Conservation (phyloP, 2,888 invertebrate genomes). For the Bombylius major region DNA sequence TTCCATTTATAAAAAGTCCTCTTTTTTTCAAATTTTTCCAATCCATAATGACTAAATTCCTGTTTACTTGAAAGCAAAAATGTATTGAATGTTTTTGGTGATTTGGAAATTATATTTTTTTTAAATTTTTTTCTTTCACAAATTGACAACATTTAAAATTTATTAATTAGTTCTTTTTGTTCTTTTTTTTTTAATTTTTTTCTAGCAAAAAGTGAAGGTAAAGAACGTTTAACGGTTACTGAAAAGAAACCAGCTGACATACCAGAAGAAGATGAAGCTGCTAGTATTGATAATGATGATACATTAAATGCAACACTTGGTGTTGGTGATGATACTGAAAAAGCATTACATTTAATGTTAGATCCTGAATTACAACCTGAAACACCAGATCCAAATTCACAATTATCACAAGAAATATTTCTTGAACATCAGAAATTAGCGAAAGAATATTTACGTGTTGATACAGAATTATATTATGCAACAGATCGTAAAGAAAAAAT, state of each 20-base stretch:
- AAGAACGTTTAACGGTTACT: constrained; percentile 32
- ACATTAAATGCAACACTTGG: constrained; percentile 5
- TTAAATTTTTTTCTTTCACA: no score
- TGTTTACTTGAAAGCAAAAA: no score
- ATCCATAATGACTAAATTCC: no score
- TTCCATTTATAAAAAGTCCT: no score
- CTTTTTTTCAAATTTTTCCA: no score
- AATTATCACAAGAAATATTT: constrained; percentile 72
- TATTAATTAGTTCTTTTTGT: neutral
- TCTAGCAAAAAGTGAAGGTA: constrained; percentile 35
- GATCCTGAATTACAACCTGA: constrained; percentile 73
- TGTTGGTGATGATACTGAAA: constrained; percentile 27
- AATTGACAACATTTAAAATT: neutral
- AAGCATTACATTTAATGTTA: constrained; percentile 55
- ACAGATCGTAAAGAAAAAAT: constrained; percentile 66
- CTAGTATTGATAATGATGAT: neutral
- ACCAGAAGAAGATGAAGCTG: neutral
- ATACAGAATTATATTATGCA: constrained; percentile 72
- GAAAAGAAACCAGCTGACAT: constrained; percentile 25
- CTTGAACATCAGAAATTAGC: constrained; percentile 80
- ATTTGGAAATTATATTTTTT: no score
- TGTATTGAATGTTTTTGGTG: no score
- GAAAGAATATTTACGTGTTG: constrained; percentile 77
- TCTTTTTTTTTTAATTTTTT: constrained; percentile 5
- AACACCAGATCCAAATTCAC: constrained; percentile 63